A percentile compares a stretch with the other conserved stretches of the same genome.
Evolutionary conservation across 2,113 vertebrate genomes (phyloP).

Genomic region (Urocolius indicus): DNA sequence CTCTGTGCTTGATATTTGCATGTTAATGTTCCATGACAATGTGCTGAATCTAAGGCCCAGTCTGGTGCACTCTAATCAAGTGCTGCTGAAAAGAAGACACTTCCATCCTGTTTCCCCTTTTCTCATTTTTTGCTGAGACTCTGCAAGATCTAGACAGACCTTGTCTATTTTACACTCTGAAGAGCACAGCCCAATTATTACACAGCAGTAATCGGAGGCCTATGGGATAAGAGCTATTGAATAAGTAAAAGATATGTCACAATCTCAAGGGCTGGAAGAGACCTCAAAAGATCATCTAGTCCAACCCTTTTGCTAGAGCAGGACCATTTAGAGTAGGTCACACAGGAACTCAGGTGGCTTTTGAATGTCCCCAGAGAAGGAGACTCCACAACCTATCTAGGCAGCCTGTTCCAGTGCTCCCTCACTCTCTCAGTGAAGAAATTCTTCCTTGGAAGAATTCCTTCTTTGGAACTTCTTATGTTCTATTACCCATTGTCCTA

Average conservation of each 20-base stretch:
- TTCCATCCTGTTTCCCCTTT: rapidly evolving
- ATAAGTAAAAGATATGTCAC: neutral
- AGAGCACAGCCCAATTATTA: neutral
- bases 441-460: too few relatives aligned
- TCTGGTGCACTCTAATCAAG: neutral
- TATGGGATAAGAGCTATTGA: neutral
- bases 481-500: too few relatives aligned
- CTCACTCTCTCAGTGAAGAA: too few relatives aligned
- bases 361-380: too few relatives aligned
- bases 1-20: neutral
- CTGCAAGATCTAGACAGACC: neutral
- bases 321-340: too few relatives aligned
- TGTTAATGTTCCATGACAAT: neutral
- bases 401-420: too few relatives aligned
- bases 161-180: neutral
- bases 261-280: too few relatives aligned
- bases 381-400: too few relatives aligned
- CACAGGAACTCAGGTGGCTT: too few relatives aligned
- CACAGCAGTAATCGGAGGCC: neutral
- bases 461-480: too few relatives aligned
- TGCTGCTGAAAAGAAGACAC: neutral
- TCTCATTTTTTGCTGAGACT: neutral
- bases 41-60: neutral
- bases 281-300: too few relatives aligned
- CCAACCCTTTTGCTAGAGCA: too few relatives aligned